Base-by-base conservation (phyloP, 2,113 vertebrate genomes). In the Petaurus breviceps region DNA sequence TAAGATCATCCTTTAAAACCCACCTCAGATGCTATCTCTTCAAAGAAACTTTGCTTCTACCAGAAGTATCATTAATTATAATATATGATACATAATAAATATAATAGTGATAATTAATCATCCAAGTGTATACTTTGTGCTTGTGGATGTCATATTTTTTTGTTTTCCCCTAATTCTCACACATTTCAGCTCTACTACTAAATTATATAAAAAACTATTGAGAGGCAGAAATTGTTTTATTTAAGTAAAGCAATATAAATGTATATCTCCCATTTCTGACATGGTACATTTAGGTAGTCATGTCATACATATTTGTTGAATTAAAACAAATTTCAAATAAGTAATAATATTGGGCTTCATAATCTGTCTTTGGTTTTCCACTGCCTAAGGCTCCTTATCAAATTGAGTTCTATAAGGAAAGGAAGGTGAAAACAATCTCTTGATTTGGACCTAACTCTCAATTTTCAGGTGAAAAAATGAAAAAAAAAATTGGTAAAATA, bases 361-460 rank as follows among this genome's bases (percentile, higher is more conserved):
- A 49, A 8, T 91, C 92, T 96, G 51, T 92, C 51, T 91, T 94
- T 93, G 68, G 31, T 84, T 96, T 51, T 96, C 90, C 93, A 52
- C 12, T 55, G 92, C 51, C 90, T 84, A 51, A 25, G 50, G 37
- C 46, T 26, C 24, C 84, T 54, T 91, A 90, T 92, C 89, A 47
- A 90, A 90, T 93, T 57, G 49, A 68, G 47, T 95, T 93, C 95
- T 52, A 4, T 94, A 50, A 93, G 91, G 51, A 92, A 93, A 84
- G 49, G 61, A 90, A 90, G 23, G 22, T 92, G 37, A 96, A 91
- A 91, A 51, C 16, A 28, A 25, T 61, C 10, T 31, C 31, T 93
- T 77, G 24, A 89, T 94, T 93, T 96, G 37, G 57, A 51, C 91
- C 93, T 93, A 93, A 91, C 7, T 94, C 52, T 53, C 31, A 92